These are phyloP conservation scores for Pygoscelis antarcticus DNA, from an alignment of 2,113 vertebrate genomes.

Conservation along the genomic window DNA sequence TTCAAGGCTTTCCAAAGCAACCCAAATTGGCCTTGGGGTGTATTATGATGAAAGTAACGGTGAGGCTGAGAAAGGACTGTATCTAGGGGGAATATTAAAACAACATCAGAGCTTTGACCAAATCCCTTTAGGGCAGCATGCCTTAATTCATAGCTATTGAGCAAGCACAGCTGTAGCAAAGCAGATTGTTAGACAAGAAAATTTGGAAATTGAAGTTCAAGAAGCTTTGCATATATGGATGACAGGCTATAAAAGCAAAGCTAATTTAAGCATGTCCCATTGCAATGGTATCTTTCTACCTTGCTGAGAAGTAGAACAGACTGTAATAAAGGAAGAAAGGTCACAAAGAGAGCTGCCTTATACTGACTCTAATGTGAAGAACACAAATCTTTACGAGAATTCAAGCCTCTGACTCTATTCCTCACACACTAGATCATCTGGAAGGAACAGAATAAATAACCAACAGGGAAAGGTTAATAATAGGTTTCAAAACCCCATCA, in stretches of 20 bases:
- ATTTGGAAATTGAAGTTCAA: constrained; percentile 2
- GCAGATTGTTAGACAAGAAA: background rate
- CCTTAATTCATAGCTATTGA: constrained; percentile 16
- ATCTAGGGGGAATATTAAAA: background rate
- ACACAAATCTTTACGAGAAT: background rate
- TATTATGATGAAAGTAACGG: background rate
- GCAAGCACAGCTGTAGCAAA: background rate
- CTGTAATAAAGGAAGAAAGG: background rate
- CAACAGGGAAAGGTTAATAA: background rate
- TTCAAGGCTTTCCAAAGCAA: constrained; percentile 16
- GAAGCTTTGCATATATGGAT: constrained; percentile 8
- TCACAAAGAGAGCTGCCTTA: background rate
- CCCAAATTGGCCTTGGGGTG: background rate
- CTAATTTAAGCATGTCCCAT: constrained; percentile 12
- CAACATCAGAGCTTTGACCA: constrained; percentile 18
- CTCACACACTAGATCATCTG: background rate
- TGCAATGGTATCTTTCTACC: background rate
- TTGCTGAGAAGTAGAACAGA: background rate
- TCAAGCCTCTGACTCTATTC: background rate
- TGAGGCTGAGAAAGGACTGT: background rate
- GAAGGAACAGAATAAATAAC: constrained; percentile 20
- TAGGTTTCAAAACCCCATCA: background rate
- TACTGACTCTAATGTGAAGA: background rate
- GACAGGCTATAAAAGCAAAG: constrained; percentile 3
- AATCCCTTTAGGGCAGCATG: background rate